Evolutionary conservation across 2,888 invertebrate species (phyloP).

Genomic region (Petrolisthes cinctipes): DNA sequence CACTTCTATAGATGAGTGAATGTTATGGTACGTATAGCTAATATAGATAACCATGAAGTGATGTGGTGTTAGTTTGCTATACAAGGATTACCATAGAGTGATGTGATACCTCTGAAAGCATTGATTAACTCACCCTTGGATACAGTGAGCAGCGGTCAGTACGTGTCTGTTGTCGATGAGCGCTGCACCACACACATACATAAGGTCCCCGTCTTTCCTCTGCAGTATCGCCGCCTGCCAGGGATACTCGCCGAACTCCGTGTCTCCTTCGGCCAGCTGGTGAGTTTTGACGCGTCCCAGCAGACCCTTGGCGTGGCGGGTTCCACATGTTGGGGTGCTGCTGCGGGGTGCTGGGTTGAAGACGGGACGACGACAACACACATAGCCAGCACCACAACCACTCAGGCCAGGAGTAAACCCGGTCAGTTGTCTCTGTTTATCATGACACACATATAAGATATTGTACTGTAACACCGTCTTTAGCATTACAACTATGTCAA

Average conservation of each 20-base stretch:
- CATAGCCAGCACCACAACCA: constrained; percentile 64
- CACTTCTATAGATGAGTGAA: no score
- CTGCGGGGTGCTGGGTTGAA: constrained; percentile 29
- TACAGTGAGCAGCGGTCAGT: constrained; percentile 91
- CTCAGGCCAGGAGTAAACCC: constrained; percentile 52
- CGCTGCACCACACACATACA: constrained; percentile 94
- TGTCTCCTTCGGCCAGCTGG: constrained; percentile 42
- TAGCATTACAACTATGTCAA: no score
- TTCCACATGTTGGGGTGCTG: constrained; percentile 76
- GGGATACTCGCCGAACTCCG: constrained; percentile 79
- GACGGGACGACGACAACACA: constrained; percentile 65
- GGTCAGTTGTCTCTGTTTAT: constrained; percentile 50
- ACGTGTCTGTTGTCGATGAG: constrained; percentile 86
- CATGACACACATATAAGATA: no score
- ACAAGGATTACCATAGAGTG: no score
- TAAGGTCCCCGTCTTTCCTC: constrained; percentile 90
- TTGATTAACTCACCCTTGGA: constrained; percentile 78
- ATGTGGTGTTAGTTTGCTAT: no score
- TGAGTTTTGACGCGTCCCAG: constrained; percentile 77
- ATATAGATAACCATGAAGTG: no score
- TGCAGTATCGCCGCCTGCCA: constrained; percentile 96
- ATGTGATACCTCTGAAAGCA: no score
- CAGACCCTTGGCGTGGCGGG: constrained; percentile 87
- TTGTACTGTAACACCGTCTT: no score
- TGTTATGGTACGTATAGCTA: no score